phyloP scores from a whole-genome alignment of 2,113 vertebrate species.

The Esox niger region DNA sequence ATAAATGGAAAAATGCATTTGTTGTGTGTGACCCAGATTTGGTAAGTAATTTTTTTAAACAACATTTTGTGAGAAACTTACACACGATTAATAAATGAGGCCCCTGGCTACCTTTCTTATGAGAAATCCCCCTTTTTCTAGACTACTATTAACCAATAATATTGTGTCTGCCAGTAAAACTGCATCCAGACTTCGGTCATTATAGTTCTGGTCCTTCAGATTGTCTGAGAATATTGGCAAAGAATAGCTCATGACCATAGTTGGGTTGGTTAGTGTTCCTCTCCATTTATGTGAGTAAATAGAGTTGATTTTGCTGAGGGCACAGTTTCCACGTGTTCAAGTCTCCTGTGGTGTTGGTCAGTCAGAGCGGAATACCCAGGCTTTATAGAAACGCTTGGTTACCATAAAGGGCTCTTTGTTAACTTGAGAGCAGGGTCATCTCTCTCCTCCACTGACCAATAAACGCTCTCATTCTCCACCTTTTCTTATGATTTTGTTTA shows the following conservation, averaged over 20 bases:
- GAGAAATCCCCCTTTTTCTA: not conserved
- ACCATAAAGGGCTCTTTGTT: constrained; percentile 77
- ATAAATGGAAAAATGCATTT: too few relatives aligned
- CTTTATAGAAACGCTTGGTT: constrained; percentile 63
- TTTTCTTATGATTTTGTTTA: constrained; percentile 75
- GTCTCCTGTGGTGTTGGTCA: constrained; percentile 76
- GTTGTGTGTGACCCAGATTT: too few relatives aligned
- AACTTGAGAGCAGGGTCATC: constrained; percentile 68
- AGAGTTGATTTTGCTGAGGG: constrained; percentile 62
- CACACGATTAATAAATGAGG: too few relatives aligned
- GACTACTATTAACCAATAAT: constrained; percentile 26
- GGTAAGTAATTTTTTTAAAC: too few relatives aligned
- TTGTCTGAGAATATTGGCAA: constrained; percentile 28
- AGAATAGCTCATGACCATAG: constrained; percentile 45
- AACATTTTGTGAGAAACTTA: too few relatives aligned
- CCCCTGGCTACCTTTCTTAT: constrained; percentile 3
- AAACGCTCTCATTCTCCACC: constrained; percentile 72
- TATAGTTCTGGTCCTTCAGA: constrained; percentile 23
- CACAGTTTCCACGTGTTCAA: constrained; percentile 62
- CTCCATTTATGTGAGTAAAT: constrained; percentile 59
- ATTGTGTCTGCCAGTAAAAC: constrained; percentile 35
- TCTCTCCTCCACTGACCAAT: constrained; percentile 70
- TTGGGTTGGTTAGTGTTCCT: constrained; percentile 54
- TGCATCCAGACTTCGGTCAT: constrained; percentile 10
- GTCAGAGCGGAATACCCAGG: constrained; percentile 62